These are phyloP conservation scores for Tethea ocularis DNA, from an alignment of 2,888 invertebrate genomes.

Conservation along the genomic window DNA sequence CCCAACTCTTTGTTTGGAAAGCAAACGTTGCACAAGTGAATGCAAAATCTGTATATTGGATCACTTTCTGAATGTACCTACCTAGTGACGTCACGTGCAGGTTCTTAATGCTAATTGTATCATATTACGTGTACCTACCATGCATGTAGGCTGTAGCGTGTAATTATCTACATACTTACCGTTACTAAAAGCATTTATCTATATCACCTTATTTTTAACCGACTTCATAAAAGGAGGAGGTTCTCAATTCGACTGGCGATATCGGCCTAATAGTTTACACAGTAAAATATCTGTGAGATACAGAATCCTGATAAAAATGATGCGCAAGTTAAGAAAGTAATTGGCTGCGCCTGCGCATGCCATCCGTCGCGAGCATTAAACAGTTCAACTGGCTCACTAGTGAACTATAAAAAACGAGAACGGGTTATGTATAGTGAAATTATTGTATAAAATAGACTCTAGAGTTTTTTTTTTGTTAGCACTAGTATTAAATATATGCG, in stretches of 20 bases:
- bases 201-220: too few relatives aligned
- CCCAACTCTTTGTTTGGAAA: neutral
- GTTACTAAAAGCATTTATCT: too few relatives aligned
- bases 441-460: neutral
- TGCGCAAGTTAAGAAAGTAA: too few relatives aligned
- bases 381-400: neutral
- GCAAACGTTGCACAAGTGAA: neutral
- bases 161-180: too few relatives aligned
- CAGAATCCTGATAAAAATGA: too few relatives aligned
- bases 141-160: too few relatives aligned
- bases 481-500: too few relatives aligned
- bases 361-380: neutral
- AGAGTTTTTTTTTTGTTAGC: neutral
- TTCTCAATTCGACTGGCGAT: too few relatives aligned
- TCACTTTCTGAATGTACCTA: neutral
- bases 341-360: neutral
- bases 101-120: neutral
- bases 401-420: neutral
- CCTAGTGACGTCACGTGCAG: neutral
- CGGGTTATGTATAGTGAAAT: neutral
- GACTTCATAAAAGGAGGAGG: too few relatives aligned
- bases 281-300: too few relatives aligned
- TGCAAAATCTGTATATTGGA: neutral
- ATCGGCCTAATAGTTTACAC: too few relatives aligned
- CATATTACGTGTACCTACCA: neutral